Conservation (phyloP, 2,113 vertebrate genomes). For the Archilochus colubris region DNA sequence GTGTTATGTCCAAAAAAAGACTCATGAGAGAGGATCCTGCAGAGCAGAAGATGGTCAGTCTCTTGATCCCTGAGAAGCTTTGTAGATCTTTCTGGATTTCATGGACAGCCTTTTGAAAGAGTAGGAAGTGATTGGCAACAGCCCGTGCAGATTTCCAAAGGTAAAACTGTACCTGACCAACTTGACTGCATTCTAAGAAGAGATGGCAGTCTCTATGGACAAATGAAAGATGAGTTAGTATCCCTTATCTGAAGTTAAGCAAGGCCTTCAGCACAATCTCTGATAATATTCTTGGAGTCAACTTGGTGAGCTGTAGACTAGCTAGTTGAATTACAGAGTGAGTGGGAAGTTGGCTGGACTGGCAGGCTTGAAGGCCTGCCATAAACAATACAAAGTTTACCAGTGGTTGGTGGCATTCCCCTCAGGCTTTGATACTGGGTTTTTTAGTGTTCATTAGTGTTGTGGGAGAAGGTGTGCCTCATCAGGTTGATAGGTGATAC, state of each 20-base stretch:
- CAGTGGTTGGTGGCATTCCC: background rate
- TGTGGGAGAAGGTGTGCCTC: background rate
- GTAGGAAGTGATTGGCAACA: background rate
- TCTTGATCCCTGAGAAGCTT: background rate
- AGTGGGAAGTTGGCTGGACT: background rate
- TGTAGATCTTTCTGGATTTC: background rate
- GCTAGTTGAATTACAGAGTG: background rate
- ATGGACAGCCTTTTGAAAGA: background rate
- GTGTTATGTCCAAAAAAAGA: background rate
- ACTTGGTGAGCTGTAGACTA: background rate
- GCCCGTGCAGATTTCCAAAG: background rate
- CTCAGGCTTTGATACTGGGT: background rate
- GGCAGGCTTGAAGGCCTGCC: background rate
- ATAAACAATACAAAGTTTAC: background rate
- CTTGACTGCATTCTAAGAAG: background rate
- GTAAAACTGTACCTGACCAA: background rate
- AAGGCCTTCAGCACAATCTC: background rate
- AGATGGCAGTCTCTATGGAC: background rate
- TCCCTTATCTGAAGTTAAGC: background rate
- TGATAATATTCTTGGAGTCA: background rate
- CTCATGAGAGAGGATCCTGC: background rate
- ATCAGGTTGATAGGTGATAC: background rate
- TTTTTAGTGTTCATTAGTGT: background rate
- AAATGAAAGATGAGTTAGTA: background rate
- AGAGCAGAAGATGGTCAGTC: background rate